Percentiles rank a stretch among this genome's conserved stretches.
Evolutionary conservation across 2,888 invertebrate genomes (phyloP).

Genomic region (Mechanitis mazaeus): DNA sequence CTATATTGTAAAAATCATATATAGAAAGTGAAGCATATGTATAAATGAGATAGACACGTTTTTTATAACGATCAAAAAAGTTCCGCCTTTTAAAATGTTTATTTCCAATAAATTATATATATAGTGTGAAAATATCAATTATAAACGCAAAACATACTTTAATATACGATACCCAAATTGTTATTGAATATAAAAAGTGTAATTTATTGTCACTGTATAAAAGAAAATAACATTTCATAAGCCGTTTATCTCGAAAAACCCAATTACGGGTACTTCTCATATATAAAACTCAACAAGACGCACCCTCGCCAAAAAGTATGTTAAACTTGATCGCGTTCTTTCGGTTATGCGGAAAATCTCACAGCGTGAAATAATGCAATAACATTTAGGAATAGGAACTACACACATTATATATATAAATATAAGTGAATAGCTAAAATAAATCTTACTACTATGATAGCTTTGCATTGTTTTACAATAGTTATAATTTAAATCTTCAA

Average conservation of each 20-base stretch:
- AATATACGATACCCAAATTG: no score
- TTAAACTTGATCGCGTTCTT: neutral
- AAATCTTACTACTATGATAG: no score
- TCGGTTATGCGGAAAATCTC: neutral
- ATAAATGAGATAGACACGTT: no score
- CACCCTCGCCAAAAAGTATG: neutral
- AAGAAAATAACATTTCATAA: neutral
- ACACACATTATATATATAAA: neutral
- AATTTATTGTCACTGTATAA: neutral
- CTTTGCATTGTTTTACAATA: no score
- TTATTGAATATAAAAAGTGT: neutral
- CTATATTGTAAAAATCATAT: conserved; percentile 4
- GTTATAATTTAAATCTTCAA: no score
- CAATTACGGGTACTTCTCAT: neutral
- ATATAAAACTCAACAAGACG: neutral
- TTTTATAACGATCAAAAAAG: no score
- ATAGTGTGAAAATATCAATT: no score
- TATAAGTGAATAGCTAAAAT: neutral
- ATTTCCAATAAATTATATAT: no score
- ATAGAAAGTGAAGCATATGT: no score
- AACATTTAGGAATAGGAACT: neutral
- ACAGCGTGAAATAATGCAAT: neutral
- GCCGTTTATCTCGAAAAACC: neutral
- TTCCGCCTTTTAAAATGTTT: no score
- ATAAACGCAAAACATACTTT: no score